Evolutionary conservation across 1,140 invertebrate species (phyloP), one percentile per base, ranked within the genome.

Genomic region (Cylas formicarius): DNA sequence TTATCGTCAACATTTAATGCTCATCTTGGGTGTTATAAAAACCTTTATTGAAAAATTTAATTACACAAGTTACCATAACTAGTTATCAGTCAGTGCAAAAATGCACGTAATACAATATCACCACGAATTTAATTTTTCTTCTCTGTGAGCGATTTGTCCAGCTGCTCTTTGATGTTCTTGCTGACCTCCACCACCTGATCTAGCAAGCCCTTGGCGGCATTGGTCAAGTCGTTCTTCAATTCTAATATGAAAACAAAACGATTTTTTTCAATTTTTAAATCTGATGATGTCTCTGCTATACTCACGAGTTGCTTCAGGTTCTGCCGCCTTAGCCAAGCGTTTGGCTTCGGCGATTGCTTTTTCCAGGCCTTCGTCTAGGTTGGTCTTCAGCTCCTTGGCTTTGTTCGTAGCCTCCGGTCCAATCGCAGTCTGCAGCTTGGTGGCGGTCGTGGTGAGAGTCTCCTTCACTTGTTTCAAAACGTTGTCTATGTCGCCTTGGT

Each of bases 281-380:
- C 10, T 8, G n/a, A 16, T 38, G 23, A 24, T 3, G 36, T n/a
- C 4, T 24, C 6, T 24, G 4, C 9, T 7, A 10, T 16, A 55
- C 56, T 53, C 52, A 57, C 56, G 51, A 9, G 24, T 48, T 9
- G 49, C 55, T 38, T 59, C 55, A 11, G 57, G 57, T 48, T 61
- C 55, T 4, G 55, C 43, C 23, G 51, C 52, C 34, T 57, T 59
- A 6, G 48, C 43, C 14, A 59, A 34, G 17, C 55, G 50, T 24
- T 61, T 39, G 22, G 55, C 41, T 55, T 61, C 44, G 13, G 46
- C 44, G 7, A 54, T 50, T 17, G 55, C 57, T 11, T 44, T 50
- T 24, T 61, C 57, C 7, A 61, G n/a, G 9, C 52, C 50, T 13
- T 55, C 47, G 23, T 59, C 55, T n/a, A 59, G 28, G 13, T 50